Base-by-base conservation (phyloP, 2,113 vertebrate species). In the Holacanthus passer region DNA sequence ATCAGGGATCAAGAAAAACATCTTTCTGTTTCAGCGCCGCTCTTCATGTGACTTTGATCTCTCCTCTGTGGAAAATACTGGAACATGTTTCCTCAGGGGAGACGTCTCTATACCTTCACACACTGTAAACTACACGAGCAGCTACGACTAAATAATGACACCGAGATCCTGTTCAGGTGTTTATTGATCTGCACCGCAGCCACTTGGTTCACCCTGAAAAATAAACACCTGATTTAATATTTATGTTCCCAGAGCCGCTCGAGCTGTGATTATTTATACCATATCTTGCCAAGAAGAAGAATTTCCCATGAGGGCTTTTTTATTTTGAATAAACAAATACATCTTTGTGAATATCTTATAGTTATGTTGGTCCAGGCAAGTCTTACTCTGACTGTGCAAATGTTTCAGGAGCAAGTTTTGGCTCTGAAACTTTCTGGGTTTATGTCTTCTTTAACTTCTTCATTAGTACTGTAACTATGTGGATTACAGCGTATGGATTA, bases 141-240 rank as follows among this genome's bases (percentile, higher is more conserved):
- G 67, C 31, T 12, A 7, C 47, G 19, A 5, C 52, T 37, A 19
- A 24, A 68, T 48, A 70, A 74, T 53, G 58, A 32, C 78, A 37
- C 7, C 16, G 24, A n/a, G n/a, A 29, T 17, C 9, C 24, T 75
- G 74, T 79, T 65, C 19, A 31, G 52, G 32, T 29, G 6, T 67
- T 83, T 78, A 84, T 79, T 84, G 56, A 81, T 82, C 77, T 65
- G 31, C 48, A 65, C 20, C 22, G 29, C 78, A 62, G 35, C 45
- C 53, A 77, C 39, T 64, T 62, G 65, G 3, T 63, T 81, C 72
- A 37, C 27, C 65, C 7, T 47, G 64, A 77, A 81, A 72, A 45
- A 68, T 32, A 66, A 77, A 73, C 59, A 35, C 9, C 17, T 75
- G 47, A 53, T 83, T 73, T 82, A 81, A 83, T 82, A 71, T 87